phyloP scores from a whole-genome alignment of 2,888 invertebrate genomes.

The Catonia carolina region DNA sequence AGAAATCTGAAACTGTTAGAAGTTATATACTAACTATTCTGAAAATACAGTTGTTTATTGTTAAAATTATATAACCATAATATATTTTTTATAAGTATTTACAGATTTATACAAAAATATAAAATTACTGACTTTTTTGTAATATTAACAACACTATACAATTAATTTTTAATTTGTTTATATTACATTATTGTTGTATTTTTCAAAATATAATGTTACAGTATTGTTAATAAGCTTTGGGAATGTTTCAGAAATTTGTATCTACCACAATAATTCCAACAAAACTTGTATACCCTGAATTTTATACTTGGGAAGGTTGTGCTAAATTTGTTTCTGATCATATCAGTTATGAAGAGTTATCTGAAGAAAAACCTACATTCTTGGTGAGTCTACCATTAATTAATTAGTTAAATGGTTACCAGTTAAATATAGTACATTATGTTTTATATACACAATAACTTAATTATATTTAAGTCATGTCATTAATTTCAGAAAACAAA shows the following conservation, averaged over 20 bases:
- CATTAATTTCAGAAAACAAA: too few relatives aligned
- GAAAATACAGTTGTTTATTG: too few relatives aligned
- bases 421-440: too few relatives aligned
- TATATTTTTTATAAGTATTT: not conserved
- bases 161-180: too few relatives aligned
- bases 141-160: not conserved
- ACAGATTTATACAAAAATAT: constrained; percentile 9
- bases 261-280: constrained; percentile 77
- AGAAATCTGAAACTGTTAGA: too few relatives aligned
- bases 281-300: constrained; percentile 60
- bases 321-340: constrained; percentile 71
- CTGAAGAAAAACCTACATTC: constrained; percentile 50
- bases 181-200: too few relatives aligned
- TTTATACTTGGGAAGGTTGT: constrained; percentile 65
- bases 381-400: constrained; percentile 53
- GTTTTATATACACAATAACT: too few relatives aligned
- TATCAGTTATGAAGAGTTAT: constrained; percentile 63
- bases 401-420: too few relatives aligned
- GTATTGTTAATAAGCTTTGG: too few relatives aligned
- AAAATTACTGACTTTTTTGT: not conserved
- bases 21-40: too few relatives aligned
- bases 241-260: constrained; percentile 70
- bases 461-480: too few relatives aligned
- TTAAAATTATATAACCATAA: not conserved
- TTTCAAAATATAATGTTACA: too few relatives aligned